Percentiles rank a stretch among this genome's conserved stretches.
Evolutionary conservation across 2,113 vertebrate species (phyloP).

Genomic region (Chrysochloris asiatica): DNA sequence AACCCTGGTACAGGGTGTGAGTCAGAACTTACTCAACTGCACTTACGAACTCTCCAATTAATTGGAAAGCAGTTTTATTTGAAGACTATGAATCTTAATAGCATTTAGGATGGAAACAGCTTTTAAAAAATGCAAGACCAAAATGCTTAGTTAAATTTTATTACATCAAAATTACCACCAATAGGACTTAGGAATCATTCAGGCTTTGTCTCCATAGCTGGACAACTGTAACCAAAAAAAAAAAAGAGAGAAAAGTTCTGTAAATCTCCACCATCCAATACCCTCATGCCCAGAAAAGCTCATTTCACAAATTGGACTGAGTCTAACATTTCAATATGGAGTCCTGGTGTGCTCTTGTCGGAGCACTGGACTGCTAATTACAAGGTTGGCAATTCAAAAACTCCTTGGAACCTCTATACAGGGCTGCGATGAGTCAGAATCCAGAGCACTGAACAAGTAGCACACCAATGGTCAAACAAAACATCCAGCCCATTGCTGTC

Average conservation of each 20-base stretch:
- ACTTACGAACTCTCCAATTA: too few relatives aligned
- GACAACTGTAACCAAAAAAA: constrained; percentile 68
- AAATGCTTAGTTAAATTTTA: constrained; percentile 59
- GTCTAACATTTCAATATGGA: too few relatives aligned
- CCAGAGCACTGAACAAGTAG: too few relatives aligned
- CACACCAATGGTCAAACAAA: too few relatives aligned
- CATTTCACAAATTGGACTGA: not conserved
- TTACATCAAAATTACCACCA: constrained; percentile 31
- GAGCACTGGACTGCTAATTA: too few relatives aligned
- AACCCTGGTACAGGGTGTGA: too few relatives aligned
- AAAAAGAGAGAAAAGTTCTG: constrained; percentile 36
- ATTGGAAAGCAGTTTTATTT: not conserved
- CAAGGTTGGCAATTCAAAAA: too few relatives aligned
- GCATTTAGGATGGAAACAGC: not conserved
- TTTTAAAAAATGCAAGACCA: not conserved
- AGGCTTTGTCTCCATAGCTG: not conserved
- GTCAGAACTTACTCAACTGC: too few relatives aligned
- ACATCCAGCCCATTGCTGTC: too few relatives aligned
- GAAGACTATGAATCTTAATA: not conserved
- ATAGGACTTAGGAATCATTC: not conserved
- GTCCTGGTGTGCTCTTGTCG: too few relatives aligned
- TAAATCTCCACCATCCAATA: constrained; percentile 4
- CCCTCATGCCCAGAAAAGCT: not conserved
- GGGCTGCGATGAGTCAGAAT: too few relatives aligned
- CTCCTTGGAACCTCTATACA: too few relatives aligned